Percentiles rank a stretch among this genome's conserved stretches.
phyloP scores from a whole-genome alignment of 2,797 vertebrate species.

The Gallinago solitaria region DNA sequence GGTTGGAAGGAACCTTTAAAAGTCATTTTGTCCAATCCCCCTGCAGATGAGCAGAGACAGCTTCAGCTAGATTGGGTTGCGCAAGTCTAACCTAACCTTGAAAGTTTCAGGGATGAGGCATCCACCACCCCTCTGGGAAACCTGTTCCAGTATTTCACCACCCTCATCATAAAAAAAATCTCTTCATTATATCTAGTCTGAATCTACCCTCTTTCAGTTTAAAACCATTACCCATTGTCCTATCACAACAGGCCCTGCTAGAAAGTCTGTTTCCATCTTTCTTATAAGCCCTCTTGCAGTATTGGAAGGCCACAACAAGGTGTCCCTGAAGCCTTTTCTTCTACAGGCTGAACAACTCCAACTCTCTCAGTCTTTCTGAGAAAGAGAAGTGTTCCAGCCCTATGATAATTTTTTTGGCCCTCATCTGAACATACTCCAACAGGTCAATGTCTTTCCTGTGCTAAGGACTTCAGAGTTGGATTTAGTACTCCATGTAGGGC shows the following conservation, averaged over 20 bases:
- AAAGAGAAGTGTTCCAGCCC: background rate
- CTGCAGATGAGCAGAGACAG: background rate
- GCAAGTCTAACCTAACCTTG: background rate
- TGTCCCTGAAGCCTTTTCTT: background rate
- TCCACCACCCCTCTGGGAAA: background rate
- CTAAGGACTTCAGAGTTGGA: background rate
- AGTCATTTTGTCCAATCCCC: background rate
- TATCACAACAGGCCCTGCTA: background rate
- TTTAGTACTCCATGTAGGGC: too few species aligned
- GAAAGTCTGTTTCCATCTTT: background rate
- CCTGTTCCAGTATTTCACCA: background rate
- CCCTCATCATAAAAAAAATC: background rate
- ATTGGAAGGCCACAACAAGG: background rate
- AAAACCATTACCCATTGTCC: background rate
- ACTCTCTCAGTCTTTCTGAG: background rate
- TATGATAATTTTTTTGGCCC: background rate
- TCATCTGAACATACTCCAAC: too few species aligned
- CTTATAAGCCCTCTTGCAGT: background rate
- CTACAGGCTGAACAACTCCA: background rate
- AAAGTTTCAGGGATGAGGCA: background rate
- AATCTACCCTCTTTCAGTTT: background rate
- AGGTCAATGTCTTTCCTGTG: background rate
- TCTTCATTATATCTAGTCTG: background rate
- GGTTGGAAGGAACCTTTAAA: background rate
- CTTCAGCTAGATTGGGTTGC: background rate